Percentiles rank a stretch among this genome's conserved stretches.
Conservation (phyloP, 2,113 vertebrate genomes). For the Corythornis vintsioides region DNA sequence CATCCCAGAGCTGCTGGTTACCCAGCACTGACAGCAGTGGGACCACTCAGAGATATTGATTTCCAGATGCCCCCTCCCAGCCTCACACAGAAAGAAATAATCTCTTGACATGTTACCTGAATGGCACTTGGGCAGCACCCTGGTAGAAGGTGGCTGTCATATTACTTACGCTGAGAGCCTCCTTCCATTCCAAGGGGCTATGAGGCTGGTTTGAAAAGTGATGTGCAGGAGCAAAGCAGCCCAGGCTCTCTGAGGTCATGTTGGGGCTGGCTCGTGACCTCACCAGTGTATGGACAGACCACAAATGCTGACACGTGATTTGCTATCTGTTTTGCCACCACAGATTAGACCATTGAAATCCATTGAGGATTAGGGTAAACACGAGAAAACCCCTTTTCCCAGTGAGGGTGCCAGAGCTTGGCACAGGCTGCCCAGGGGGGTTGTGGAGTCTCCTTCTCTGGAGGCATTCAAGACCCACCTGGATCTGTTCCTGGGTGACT, state of each 20-base stretch:
- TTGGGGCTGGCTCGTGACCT: background rate
- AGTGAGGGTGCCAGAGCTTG: too few species aligned
- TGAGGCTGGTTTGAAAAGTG: background rate
- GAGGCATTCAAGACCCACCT: too few species aligned
- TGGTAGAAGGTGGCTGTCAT: background rate
- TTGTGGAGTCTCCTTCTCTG: too few species aligned
- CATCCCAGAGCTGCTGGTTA: background rate
- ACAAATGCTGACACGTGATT: background rate
- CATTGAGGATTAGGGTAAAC: too few species aligned
- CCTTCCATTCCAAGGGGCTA: background rate
- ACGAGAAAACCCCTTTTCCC: too few species aligned
- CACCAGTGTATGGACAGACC: background rate
- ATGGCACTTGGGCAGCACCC: background rate
- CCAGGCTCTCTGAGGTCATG: background rate
- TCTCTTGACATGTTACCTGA: background rate
- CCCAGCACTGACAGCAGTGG: background rate
- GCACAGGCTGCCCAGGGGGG: too few species aligned
- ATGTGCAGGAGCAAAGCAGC: background rate
- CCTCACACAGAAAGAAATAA: background rate
- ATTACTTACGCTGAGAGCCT: background rate
- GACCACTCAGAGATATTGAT: background rate
- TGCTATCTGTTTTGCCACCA: conserved; percentile 1
- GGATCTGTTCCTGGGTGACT: too few species aligned
- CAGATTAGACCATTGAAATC: background rate
- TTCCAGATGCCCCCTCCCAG: background rate